Percentiles rank a stretch among this genome's conserved stretches.
phyloP scores from a whole-genome alignment of 2,113 vertebrate species.

The Anas platyrhynchos region DNA sequence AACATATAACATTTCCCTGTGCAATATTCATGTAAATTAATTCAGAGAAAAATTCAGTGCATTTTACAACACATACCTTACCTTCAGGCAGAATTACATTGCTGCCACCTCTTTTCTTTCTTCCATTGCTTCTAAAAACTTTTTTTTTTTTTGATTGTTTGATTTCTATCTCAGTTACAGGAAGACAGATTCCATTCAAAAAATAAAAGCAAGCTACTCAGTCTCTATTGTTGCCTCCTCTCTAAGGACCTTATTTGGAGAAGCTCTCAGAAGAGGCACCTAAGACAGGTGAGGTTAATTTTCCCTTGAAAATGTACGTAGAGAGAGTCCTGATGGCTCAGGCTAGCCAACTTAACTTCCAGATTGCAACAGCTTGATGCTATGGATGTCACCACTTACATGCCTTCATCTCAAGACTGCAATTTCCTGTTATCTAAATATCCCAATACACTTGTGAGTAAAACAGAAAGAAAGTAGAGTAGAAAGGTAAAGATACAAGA shows the following conservation, averaged over 20 bases:
- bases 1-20: constrained; percentile 24
- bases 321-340: background rate
- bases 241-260: background rate
- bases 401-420: background rate
- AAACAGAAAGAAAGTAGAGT: background rate
- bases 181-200: background rate
- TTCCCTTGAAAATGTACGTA: background rate
- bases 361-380: background rate
- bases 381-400: background rate
- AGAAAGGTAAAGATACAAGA: background rate
- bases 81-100: constrained; percentile 54
- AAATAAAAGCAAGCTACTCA: background rate
- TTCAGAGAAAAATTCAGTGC: constrained; percentile 52
- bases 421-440: background rate
- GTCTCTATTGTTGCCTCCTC: background rate
- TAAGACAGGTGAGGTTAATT: background rate
- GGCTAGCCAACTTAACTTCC: background rate
- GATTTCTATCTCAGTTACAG: background rate
- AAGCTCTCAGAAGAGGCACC: background rate
- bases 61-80: constrained; percentile 30
- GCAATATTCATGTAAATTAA: constrained; percentile 60
- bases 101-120: background rate
- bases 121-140: background rate
- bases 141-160: background rate
- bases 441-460: background rate